Evolutionary conservation across 2,797 vertebrate species (phyloP).

Genomic region (Podargus strigoides): DNA sequence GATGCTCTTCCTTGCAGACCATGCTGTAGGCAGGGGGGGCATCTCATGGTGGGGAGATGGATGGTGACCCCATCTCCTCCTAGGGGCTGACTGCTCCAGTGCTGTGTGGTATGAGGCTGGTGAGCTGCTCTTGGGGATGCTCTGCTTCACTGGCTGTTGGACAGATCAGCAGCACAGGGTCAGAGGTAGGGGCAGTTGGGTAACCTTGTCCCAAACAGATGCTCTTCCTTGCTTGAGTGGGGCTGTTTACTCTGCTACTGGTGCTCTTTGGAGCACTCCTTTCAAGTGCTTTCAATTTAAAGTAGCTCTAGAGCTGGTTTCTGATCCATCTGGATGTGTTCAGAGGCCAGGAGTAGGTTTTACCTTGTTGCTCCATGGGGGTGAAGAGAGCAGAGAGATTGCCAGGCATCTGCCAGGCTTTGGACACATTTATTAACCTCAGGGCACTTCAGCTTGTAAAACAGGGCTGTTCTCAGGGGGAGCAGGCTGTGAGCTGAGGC

Average conservation of each 20-base stretch:
- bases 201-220: not conserved
- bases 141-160: not conserved
- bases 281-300: not conserved
- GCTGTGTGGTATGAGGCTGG: accelerated
- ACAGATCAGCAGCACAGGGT: accelerated
- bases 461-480: not conserved
- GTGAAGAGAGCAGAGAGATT: not conserved
- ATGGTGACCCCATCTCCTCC: not conserved
- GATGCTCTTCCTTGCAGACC: not conserved
- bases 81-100: not conserved
- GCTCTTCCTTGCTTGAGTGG: not conserved
- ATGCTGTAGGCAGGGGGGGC: no score
- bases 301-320: not conserved
- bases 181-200: not conserved
- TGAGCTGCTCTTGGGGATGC: not conserved
- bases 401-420: accelerated
- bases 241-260: not conserved
- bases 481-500: not conserved
- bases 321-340: not conserved
- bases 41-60: accelerated
- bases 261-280: not conserved
- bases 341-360: not conserved
- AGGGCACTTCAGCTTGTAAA: not conserved
- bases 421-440: not conserved
- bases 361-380: accelerated